Evolutionary conservation across 1,140 invertebrate species (phyloP).

Genomic region (Epicauta chinensis): DNA sequence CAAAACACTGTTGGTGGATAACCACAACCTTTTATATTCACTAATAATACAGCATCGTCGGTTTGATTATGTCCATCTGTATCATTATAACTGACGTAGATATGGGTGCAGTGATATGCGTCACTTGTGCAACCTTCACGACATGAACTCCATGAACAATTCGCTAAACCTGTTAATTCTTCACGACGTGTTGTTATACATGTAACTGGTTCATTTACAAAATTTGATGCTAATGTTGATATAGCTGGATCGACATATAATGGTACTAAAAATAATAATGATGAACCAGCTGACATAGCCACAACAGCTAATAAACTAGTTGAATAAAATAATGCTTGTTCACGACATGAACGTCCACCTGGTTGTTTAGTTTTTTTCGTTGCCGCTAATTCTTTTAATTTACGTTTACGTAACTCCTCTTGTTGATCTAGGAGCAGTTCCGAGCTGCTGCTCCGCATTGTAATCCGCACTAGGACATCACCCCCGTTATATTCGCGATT

Average conservation of each 20-base stretch:
- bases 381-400: constrained; percentile 44
- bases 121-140: constrained; percentile 83
- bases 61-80: constrained; percentile 40
- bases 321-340: constrained; percentile 69
- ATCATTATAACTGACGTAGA: constrained; percentile 71
- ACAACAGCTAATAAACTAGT: constrained; percentile 71
- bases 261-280: constrained; percentile 78
- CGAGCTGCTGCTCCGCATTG: constrained; percentile 76
- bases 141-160: constrained; percentile 82
- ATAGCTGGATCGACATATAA: constrained; percentile 88
- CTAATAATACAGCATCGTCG: constrained; percentile 62
- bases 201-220: constrained; percentile 67
- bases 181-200: constrained; percentile 72
- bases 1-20: constrained; percentile 82
- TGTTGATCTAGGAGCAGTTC: constrained; percentile 73
- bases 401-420: constrained; percentile 62
- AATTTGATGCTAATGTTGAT: constrained; percentile 77
- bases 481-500: not conserved
- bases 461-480: constrained; percentile 24
- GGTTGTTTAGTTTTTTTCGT: constrained; percentile 37
- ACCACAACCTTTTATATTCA: constrained; percentile 83
- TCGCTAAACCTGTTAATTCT: constrained; percentile 65
- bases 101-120: constrained; percentile 77
- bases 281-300: constrained; percentile 72
- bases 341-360: constrained; percentile 61